Conservation (phyloP, 2,113 vertebrate genomes). For the Empidonax alnorum region DNA sequence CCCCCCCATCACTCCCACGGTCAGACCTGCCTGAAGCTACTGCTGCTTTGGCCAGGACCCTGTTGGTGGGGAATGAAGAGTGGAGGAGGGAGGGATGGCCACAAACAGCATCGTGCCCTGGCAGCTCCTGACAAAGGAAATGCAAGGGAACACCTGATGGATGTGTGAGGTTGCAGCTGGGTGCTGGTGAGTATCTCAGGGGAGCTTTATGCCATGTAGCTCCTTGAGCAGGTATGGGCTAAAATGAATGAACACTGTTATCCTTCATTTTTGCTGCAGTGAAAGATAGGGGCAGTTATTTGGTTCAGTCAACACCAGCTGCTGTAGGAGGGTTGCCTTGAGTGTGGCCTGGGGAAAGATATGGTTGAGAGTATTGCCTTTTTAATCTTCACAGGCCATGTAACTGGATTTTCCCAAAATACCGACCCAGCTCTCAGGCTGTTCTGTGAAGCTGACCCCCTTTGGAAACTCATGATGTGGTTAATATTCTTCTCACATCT, state of each 20-base stretch:
- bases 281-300: not conserved
- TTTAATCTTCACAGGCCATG: not conserved
- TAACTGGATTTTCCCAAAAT: conserved; percentile 16
- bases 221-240: not conserved
- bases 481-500: not conserved
- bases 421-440: not conserved
- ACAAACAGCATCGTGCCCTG: not conserved
- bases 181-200: not conserved
- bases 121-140: not conserved
- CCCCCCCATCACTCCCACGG: not conserved
- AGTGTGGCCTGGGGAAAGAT: not conserved
- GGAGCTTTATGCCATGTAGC: not conserved
- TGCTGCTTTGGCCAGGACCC: not conserved
- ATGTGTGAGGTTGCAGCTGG: not conserved
- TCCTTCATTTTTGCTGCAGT: not conserved
- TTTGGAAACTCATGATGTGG: not conserved
- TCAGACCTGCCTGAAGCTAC: not conserved
- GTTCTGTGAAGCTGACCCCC: not conserved
- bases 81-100: not conserved
- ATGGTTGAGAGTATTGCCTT: not conserved
- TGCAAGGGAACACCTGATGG: rapidly evolving
- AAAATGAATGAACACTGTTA: rapidly evolving
- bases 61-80: not conserved
- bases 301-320: not conserved
- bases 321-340: not conserved